Conservation (phyloP, 2,113 vertebrate genomes). For the Junco hyemalis region DNA sequence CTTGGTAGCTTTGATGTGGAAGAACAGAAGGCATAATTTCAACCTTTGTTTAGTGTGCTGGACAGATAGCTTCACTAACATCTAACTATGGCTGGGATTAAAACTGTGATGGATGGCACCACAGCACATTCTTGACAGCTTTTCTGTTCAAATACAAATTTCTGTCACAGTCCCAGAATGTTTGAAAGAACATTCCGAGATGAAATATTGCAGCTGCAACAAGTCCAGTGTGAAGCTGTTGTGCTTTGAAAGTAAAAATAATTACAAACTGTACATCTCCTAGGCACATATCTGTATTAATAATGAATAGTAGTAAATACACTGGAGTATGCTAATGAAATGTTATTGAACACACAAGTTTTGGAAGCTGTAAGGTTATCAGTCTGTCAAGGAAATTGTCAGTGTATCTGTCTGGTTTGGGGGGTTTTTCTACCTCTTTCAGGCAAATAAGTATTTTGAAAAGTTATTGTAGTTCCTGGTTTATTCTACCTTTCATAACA, state of each 20-base stretch:
- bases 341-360: conserved; percentile 69
- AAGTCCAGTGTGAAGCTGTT: conserved; percentile 72
- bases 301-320: conserved; percentile 75
- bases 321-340: conserved; percentile 72
- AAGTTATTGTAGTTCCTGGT: background rate
- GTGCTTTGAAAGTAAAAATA: conserved; percentile 77
- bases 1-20: conserved; percentile 65
- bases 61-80: conserved; percentile 69
- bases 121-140: conserved; percentile 72
- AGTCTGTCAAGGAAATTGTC: conserved; percentile 59
- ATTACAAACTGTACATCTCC: conserved; percentile 75
- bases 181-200: conserved; percentile 73
- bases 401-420: background rate
- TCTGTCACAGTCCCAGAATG: conserved; percentile 73
- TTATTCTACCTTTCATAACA: conserved; percentile 14
- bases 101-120: conserved; percentile 78
- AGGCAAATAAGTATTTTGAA: conserved; percentile 43
- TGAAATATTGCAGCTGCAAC: conserved; percentile 77
- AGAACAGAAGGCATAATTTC: conserved; percentile 78
- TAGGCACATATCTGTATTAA: conserved; percentile 73
- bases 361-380: conserved; percentile 46
- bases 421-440: conserved; percentile 23
- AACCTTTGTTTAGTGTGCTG: conserved; percentile 78
- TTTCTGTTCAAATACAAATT: conserved; percentile 85
- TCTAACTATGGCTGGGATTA: conserved; percentile 75